A percentile compares a stretch with the other conserved stretches of the same genome.
Conservation (phyloP, 1,140 invertebrate species). For the Heliconius congener region DNA sequence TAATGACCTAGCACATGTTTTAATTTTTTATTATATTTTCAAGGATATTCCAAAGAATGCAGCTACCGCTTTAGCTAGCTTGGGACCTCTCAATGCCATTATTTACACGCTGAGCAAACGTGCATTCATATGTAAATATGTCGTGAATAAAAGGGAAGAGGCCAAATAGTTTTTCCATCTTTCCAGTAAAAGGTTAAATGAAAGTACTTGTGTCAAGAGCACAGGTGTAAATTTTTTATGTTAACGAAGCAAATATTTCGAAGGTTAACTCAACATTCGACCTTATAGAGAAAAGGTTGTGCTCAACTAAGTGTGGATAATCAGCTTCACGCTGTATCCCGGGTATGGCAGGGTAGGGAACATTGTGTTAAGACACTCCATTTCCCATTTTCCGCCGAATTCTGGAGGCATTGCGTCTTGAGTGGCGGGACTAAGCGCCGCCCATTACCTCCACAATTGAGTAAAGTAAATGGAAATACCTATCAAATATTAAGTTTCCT, state of each 20-base stretch:
- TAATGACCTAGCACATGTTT: neutral
- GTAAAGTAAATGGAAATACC: too few species aligned
- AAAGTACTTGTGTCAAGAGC: conserved; percentile 1
- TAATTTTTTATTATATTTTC: neutral
- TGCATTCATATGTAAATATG: conserved; percentile 24
- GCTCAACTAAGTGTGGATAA: too few species aligned
- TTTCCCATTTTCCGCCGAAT: too few species aligned
- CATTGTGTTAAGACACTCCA: too few species aligned
- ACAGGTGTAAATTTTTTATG: neutral
- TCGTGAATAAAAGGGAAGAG: conserved; percentile 7
- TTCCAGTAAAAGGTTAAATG: neutral
- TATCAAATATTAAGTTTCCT: too few species aligned
- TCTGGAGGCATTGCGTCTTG: too few species aligned
- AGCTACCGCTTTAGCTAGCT: neutral
- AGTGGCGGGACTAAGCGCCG: too few species aligned
- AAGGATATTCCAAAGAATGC: neutral
- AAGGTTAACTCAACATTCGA: neutral
- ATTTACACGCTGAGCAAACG: neutral
- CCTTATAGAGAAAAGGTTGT: too few species aligned
- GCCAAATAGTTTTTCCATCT: conserved; percentile 5
- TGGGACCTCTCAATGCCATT: too few species aligned
- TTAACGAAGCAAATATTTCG: neutral
- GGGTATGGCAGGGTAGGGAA: too few species aligned
- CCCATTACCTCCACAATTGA: too few species aligned
- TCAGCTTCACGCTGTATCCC: too few species aligned